A percentile compares a stretch with the other conserved stretches of the same genome.
These are phyloP conservation scores for Mesoclemmys tuberculata DNA, from an alignment of 2,113 vertebrate genomes.

Conservation along the genomic window DNA sequence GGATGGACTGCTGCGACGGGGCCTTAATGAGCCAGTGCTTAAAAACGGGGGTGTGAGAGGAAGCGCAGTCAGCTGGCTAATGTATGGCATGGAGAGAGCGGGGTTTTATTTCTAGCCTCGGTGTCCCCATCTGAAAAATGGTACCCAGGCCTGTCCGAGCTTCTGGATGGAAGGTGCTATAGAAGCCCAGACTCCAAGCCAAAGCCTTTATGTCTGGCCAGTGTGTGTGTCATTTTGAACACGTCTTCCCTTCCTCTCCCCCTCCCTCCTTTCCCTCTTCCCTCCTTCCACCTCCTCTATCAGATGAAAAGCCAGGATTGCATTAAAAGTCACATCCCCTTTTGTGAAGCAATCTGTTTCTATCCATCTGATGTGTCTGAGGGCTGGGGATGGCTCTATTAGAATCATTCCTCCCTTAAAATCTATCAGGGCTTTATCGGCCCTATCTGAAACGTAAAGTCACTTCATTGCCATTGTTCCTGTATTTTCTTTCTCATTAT, in stretches of 20 bases:
- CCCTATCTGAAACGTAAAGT: conserved; percentile 69
- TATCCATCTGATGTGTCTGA: conserved; percentile 50
- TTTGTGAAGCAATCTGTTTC: conserved; percentile 4
- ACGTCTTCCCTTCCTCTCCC: neutral
- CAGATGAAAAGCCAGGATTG: neutral
- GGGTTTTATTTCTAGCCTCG: neutral
- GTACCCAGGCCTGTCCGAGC: neutral
- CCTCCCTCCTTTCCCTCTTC: rapidly evolving
- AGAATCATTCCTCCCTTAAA: conserved; percentile 59
- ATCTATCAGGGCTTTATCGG: conserved; percentile 68
- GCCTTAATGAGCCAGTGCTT: neutral
- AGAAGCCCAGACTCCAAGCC: neutral
- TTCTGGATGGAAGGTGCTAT: neutral
- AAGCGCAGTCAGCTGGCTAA: neutral
- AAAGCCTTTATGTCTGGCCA: neutral
- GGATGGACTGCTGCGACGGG: neutral
- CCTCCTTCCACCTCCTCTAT: neutral
- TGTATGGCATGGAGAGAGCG: neutral
- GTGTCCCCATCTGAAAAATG: neutral
- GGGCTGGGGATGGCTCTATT: conserved; percentile 38
- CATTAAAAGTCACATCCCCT: neutral
- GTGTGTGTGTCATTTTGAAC: neutral
- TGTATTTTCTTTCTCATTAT: conserved; percentile 55
- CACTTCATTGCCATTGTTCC: conserved; percentile 69
- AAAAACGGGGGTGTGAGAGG: neutral